Evolutionary conservation across 37 sponge, comb jelly and placozoan genomes (phyloP), one percentile per base, ranked within the genome.

Genomic region (Spongilla lacustris): DNA sequence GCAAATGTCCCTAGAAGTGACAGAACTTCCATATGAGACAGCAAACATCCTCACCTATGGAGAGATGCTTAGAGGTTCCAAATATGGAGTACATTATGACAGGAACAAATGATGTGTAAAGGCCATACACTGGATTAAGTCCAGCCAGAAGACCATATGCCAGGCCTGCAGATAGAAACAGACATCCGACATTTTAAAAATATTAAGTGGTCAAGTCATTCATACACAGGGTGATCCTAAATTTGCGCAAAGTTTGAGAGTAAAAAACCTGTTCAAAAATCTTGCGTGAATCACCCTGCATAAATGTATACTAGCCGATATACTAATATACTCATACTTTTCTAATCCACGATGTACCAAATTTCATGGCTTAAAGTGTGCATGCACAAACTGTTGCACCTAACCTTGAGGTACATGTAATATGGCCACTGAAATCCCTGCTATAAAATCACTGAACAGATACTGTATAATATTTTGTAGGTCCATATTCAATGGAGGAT

Each of bases 401-500:
- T 66, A 31, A 90, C 96, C 96, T 89, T 95, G 96, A 50, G 96
- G 96, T 25, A 95, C 89, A 30, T 95, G 96, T 87, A 95, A 86
- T 23, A 95, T 85, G 0, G 91, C 86, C 19, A 95, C 93, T 2
- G 96, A 92, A n/a, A 91, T 84, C 0, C 96, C 96, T 14, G 96
- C 68, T 33, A 92, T 89, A 41, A 92, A 41, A 69, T 95, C 96
- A 17, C 93, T 88, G 12, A 92, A 12, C n/a, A 95, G 26, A 25
- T 76, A 95, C 35, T 25, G 79, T 3, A 70, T n/a, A n/a, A n/a
- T n/a, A 33, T 73, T 69, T 76, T 76, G 81, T 94, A 94, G 34
- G 68, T 68, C 79, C 83, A 94, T 24, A 95, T 31, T 93, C 96
- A 95, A 33, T 67, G 50, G 32, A 95, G 30, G 24, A 95, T 95